A percentile compares a stretch with the other conserved stretches of the same genome.
phyloP scores from a whole-genome alignment of 2,113 vertebrate genomes.

The Gambusia holbrooki region DNA sequence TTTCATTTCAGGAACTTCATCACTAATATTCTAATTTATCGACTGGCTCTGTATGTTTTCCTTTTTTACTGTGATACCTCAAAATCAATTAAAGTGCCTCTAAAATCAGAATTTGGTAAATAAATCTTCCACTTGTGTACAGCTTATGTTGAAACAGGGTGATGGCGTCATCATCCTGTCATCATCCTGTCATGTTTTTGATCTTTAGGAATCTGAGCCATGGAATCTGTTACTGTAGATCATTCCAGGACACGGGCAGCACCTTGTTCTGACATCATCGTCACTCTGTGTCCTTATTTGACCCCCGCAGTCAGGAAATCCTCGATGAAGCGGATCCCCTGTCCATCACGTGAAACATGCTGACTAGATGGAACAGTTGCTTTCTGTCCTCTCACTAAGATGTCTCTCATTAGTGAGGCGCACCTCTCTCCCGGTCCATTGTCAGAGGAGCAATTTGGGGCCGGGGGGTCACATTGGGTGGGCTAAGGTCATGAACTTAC shows the following conservation, averaged over 20 bases:
- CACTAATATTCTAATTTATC: background rate
- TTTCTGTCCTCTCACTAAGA: constrained; percentile 33
- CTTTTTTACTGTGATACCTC: background rate
- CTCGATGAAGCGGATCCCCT: constrained; percentile 20
- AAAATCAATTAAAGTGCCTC: background rate
- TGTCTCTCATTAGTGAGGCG: constrained; percentile 61
- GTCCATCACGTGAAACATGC: constrained; percentile 33
- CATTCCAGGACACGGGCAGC: background rate
- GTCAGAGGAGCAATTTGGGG: constrained; percentile 40
- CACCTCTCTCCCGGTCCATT: constrained; percentile 37
- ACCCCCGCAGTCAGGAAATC: constrained; percentile 17
- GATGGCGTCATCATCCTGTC: background rate
- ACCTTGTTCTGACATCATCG: background rate
- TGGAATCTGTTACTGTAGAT: background rate
- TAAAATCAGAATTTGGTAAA: background rate
- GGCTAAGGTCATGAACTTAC: constrained; percentile 48
- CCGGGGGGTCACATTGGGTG: constrained; percentile 32
- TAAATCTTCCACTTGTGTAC: background rate
- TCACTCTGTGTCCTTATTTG: constrained; percentile 36
- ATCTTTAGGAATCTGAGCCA: background rate
- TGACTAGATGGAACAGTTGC: constrained; percentile 12
- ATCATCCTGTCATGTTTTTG: background rate
- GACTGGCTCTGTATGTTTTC: background rate
- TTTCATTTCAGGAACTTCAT: too few species aligned
- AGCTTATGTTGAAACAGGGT: background rate